Conservation (phyloP, 2,888 invertebrate genomes). For the Protodeltote pygarga region DNA sequence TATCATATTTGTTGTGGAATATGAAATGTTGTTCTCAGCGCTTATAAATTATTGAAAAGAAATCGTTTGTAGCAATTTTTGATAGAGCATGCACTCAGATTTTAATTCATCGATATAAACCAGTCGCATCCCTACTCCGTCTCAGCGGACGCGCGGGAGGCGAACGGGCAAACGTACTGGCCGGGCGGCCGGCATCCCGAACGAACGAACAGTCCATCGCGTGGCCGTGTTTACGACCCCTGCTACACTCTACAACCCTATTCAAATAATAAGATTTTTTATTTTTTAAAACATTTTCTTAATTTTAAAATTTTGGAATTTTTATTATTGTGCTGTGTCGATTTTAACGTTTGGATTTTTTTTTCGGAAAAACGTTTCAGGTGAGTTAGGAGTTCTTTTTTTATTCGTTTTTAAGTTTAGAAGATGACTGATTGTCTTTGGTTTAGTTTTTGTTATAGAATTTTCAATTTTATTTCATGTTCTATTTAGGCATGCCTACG, state of each 20-base stretch:
- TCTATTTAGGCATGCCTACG: too few relatives aligned
- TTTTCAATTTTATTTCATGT: too few relatives aligned
- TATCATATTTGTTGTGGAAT: too few relatives aligned
- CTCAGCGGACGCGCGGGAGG: slow-evolving; percentile 59
- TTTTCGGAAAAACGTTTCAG: slow-evolving; percentile 23
- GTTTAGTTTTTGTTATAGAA: too few relatives aligned
- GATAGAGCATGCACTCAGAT: background rate
- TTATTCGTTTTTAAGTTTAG: background rate
- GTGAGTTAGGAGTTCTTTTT: slow-evolving; percentile 34
- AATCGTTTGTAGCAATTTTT: too few relatives aligned
- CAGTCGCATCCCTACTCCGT: slow-evolving; percentile 62
- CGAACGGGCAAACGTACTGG: slow-evolving; percentile 69
- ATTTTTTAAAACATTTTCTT: too few relatives aligned
- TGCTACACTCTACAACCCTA: slow-evolving; percentile 56
- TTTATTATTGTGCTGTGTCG: slow-evolving; percentile 49
- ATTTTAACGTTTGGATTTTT: slow-evolving; percentile 43
- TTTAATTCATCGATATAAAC: slow-evolving; percentile 53
- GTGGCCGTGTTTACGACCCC: slow-evolving; percentile 78
- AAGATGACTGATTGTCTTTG: too few relatives aligned
- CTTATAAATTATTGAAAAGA: too few relatives aligned
- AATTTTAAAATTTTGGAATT: slow-evolving; percentile 21
- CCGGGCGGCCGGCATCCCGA: slow-evolving; percentile 84
- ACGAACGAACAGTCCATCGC: slow-evolving; percentile 78
- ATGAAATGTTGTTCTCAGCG: background rate
- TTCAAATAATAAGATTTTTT: too few relatives aligned